A percentile compares a stretch with the other conserved stretches of the same genome.
phyloP scores from a whole-genome alignment of 2,113 vertebrate genomes.

The Toxostoma redivivum region DNA sequence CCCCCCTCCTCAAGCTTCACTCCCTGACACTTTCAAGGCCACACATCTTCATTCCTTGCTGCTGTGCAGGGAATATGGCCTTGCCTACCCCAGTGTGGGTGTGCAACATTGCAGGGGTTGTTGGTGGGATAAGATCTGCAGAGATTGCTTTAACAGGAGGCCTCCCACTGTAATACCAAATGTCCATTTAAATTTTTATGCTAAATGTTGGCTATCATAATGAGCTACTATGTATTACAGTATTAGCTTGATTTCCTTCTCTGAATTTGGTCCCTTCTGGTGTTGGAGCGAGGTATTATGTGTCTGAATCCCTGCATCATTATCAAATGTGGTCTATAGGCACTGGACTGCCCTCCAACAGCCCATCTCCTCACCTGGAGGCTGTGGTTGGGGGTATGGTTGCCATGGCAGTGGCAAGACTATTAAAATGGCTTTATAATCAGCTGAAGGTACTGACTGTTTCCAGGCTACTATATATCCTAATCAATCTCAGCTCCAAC shows the following conservation, averaged over 20 bases:
- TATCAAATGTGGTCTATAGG: not conserved
- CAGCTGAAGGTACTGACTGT: slow-evolving; percentile 24
- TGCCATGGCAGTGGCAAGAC: slow-evolving; percentile 8
- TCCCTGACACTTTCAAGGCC: not conserved
- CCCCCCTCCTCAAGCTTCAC: not conserved
- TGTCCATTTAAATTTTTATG: not conserved
- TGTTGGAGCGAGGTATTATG: not conserved
- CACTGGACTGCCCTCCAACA: not conserved
- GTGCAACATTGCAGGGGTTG: not conserved
- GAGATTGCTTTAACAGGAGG: not conserved
- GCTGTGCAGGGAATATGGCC: rapidly evolving
- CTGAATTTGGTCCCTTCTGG: not conserved
- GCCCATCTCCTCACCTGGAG: not conserved
- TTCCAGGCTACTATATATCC: slow-evolving; percentile 52
- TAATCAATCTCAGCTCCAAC: slow-evolving; percentile 42
- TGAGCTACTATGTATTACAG: not conserved
- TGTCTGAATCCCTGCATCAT: not conserved
- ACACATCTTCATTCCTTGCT: not conserved
- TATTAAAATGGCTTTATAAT: slow-evolving; percentile 38
- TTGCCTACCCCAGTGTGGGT: not conserved
- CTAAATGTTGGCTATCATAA: not conserved
- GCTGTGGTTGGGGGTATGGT: not conserved
- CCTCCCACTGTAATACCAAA: not conserved
- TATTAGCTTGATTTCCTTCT: not conserved
- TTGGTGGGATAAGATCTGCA: not conserved